Conservation (phyloP, 2,113 vertebrate genomes). For the Oxyruncus cristatus region DNA sequence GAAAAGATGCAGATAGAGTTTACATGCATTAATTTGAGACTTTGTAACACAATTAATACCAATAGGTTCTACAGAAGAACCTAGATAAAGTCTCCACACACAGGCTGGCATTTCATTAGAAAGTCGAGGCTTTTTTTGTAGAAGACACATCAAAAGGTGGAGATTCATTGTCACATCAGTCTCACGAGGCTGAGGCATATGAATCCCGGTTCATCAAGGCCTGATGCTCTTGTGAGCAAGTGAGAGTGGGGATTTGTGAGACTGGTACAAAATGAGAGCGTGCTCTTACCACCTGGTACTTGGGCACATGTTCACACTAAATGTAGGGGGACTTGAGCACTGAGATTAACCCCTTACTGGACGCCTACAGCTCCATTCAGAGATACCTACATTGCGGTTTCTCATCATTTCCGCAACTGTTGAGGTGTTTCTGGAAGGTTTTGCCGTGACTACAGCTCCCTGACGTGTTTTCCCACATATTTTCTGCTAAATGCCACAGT, state of each 20-base stretch:
- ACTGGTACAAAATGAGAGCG: not conserved
- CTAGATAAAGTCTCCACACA: not conserved
- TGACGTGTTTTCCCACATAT: not conserved
- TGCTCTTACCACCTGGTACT: not conserved
- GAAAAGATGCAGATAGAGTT: not conserved
- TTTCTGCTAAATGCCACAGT: not conserved
- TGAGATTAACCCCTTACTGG: not conserved
- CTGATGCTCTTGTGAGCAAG: not conserved
- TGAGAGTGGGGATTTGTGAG: not conserved
- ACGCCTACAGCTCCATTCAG: not conserved
- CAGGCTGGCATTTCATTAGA: not conserved
- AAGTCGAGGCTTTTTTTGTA: not conserved
- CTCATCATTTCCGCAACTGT: not conserved
- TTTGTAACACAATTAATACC: not conserved
- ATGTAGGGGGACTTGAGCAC: not conserved
- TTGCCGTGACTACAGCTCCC: not conserved
- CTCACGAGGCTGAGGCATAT: not conserved
- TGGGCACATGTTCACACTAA: not conserved
- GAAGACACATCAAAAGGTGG: not conserved
- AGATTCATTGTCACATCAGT: not conserved
- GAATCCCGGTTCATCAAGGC: not conserved
- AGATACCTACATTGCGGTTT: not conserved
- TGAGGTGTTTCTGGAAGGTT: not conserved
- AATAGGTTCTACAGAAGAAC: not conserved
- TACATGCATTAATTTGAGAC: not conserved